These are phyloP conservation scores for Nothocercus nigrocapillus DNA, from an alignment of 2,113 vertebrate genomes.

Conservation along the genomic window DNA sequence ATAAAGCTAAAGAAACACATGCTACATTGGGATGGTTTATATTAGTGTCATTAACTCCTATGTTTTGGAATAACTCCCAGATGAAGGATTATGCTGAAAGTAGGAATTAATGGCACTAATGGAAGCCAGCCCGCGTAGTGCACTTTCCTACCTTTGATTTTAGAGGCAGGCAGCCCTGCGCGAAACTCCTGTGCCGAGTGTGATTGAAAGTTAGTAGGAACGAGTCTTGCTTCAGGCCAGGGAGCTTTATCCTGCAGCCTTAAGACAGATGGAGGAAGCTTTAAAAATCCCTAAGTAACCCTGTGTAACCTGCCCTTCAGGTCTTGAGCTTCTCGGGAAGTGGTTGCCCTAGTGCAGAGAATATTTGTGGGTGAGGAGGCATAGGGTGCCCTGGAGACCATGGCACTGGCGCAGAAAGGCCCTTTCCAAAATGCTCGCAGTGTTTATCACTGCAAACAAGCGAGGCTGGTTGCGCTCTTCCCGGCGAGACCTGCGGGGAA, in stretches of 20 bases:
- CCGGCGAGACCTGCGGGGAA: background rate
- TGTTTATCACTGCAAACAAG: background rate
- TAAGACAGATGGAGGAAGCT: conserved; percentile 33
- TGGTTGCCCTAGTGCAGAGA: background rate
- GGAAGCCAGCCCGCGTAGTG: conserved; percentile 63
- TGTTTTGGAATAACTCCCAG: conserved; percentile 80
- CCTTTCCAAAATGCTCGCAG: background rate
- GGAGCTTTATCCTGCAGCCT: background rate
- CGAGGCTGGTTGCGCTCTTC: background rate
- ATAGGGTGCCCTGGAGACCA: background rate
- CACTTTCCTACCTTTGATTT: conserved; percentile 55
- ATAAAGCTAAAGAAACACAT: conserved; percentile 76
- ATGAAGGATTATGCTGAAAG: conserved; percentile 79
- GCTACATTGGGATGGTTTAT: conserved; percentile 73
- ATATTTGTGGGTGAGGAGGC: background rate
- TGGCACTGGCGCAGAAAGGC: background rate
- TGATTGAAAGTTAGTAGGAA: conserved; percentile 12
- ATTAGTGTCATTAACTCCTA: conserved; percentile 76
- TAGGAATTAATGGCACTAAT: conserved; percentile 79
- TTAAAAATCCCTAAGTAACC: conserved; percentile 42
- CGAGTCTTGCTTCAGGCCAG: conserved; percentile 21
- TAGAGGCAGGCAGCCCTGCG: conserved; percentile 19
- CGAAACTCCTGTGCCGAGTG: background rate
- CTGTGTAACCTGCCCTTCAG: background rate
- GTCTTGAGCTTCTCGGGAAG: background rate